A percentile compares a stretch with the other conserved stretches of the same genome.
phyloP scores from a whole-genome alignment of 2,888 invertebrate species.

The Macropis europaea region DNA sequence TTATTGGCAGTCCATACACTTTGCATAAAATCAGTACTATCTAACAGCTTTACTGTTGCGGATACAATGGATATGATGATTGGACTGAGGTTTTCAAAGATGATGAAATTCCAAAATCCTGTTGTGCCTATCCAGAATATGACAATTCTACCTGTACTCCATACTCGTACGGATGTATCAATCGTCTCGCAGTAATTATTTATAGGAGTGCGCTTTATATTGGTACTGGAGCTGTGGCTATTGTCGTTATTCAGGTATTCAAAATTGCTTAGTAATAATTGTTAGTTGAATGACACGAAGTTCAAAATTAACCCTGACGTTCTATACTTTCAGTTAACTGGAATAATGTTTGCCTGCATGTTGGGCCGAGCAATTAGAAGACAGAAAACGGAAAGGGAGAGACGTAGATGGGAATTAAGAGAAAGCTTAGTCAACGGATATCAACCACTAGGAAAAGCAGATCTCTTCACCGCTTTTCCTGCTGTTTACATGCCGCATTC shows the following conservation, averaged over 20 bases:
- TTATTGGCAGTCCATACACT: not conserved
- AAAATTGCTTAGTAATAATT: not conserved
- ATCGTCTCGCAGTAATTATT: slow-evolving; percentile 83
- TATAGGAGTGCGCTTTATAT: slow-evolving; percentile 87
- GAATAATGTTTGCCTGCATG: slow-evolving; percentile 93
- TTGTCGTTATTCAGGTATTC: slow-evolving; percentile 88
- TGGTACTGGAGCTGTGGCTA: slow-evolving; percentile 89
- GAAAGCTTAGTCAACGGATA: slow-evolving; percentile 82
- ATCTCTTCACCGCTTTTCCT: slow-evolving; percentile 73
- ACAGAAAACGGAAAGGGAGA: slow-evolving; percentile 87
- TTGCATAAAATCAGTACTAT: not conserved
- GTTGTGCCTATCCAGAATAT: slow-evolving; percentile 80
- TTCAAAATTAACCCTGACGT: not conserved
- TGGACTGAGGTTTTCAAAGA: slow-evolving; percentile 83
- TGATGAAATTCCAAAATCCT: slow-evolving; percentile 81
- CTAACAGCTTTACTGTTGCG: slow-evolving; percentile 79
- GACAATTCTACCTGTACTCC: slow-evolving; percentile 52
- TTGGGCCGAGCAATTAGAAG: slow-evolving; percentile 91
- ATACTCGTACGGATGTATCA: slow-evolving; percentile 82
- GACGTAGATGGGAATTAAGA: slow-evolving; percentile 86
- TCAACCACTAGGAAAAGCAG: slow-evolving; percentile 74
- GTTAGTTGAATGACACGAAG: not conserved
- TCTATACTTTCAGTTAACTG: slow-evolving; percentile 85
- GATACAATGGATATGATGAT: slow-evolving; percentile 72
- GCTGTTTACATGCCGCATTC: slow-evolving; percentile 73